Evolutionary conservation across 2,113 vertebrate species (phyloP).

Genomic region (Uropsilus gracilis): DNA sequence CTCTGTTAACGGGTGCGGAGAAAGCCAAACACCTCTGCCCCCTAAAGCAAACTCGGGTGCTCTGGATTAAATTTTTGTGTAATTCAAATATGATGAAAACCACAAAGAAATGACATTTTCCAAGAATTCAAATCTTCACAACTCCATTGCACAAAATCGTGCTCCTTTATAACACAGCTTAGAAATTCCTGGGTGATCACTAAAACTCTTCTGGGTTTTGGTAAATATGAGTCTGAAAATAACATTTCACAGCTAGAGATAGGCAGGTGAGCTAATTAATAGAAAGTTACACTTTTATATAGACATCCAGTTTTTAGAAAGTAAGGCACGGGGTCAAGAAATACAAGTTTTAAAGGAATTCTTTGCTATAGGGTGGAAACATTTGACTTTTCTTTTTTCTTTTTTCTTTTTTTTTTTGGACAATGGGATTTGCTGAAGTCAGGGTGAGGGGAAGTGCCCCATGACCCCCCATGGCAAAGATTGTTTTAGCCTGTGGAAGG

Average conservation of each 20-base stretch:
- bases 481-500: slow-evolving; percentile 43
- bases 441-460: not conserved
- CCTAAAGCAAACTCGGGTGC: not conserved
- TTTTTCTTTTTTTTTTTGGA: not conserved
- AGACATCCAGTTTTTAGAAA: slow-evolving; percentile 1
- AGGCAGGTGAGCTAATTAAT: slow-evolving; percentile 8
- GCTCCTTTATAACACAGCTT: slow-evolving; percentile 43
- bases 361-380: slow-evolving; percentile 35
- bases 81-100: slow-evolving; percentile 18
- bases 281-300: slow-evolving; percentile 34
- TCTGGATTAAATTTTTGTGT: slow-evolving; percentile 37
- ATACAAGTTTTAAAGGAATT: slow-evolving; percentile 31
- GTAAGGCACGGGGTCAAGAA: not conserved
- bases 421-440: not conserved
- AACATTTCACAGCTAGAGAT: slow-evolving; percentile 45
- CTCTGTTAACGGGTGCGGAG: slow-evolving; percentile 10
- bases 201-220: slow-evolving; percentile 20
- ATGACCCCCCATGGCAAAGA: not conserved
- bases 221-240: slow-evolving; percentile 37
- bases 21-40: not conserved
- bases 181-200: not conserved
- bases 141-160: slow-evolving; percentile 10
- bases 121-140: slow-evolving; percentile 32
- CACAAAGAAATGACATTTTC: slow-evolving; percentile 36
- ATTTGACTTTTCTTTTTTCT: not conserved